A percentile compares a stretch with the other conserved stretches of the same genome.
phyloP scores from a whole-genome alignment of 2,888 invertebrate genomes.

The Caenorhabditis sp. region DNA sequence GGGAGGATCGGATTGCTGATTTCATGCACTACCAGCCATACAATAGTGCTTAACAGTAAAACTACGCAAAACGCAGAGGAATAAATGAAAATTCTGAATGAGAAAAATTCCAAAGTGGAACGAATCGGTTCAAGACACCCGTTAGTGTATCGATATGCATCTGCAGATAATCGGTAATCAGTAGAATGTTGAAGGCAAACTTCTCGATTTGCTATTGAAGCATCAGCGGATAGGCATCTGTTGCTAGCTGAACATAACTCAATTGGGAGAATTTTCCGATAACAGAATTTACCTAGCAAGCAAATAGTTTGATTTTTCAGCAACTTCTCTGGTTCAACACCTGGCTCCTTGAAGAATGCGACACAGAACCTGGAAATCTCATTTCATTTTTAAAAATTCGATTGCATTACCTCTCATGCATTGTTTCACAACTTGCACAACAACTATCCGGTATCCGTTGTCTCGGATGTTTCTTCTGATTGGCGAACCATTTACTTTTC shows the following conservation, averaged over 20 bases:
- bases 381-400: not conserved
- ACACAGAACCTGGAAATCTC: conserved; percentile 48
- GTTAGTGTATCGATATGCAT: conserved; percentile 45
- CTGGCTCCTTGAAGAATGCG: conserved; percentile 55
- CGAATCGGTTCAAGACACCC: conserved; percentile 59
- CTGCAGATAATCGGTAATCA: conserved; percentile 30
- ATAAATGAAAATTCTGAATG: conserved; percentile 59
- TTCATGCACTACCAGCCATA: conserved; percentile 59
- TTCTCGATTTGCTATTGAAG: conserved; percentile 56
- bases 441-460: conserved; percentile 61
- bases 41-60: conserved; percentile 51
- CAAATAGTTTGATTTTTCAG: conserved; percentile 59
- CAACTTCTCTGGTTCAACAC: conserved; percentile 14
- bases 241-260: conserved; percentile 53
- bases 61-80: conserved; percentile 44
- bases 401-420: conserved; percentile 56
- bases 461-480: conserved; percentile 50
- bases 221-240: conserved; percentile 55
- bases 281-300: conserved; percentile 37
- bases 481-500: conserved; percentile 57
- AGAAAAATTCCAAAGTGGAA: conserved; percentile 56
- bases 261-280: not conserved
- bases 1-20: conserved; percentile 48
- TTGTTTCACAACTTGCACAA: conserved; percentile 66
- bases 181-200: conserved; percentile 37